Base-by-base conservation (phyloP, 2,888 invertebrate species). In the Mechanitis messenoides region DNA sequence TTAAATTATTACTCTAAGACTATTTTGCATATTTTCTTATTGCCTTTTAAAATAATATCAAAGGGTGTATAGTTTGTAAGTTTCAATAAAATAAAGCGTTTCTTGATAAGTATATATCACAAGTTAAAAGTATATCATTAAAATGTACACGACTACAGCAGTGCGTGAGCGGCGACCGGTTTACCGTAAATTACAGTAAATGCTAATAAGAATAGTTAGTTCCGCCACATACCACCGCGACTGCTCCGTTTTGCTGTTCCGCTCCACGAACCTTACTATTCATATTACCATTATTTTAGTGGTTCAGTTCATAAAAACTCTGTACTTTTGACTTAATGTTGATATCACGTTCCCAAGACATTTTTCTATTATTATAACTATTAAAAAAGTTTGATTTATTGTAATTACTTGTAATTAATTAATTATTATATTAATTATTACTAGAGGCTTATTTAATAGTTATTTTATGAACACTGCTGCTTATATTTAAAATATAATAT, bases 111-210 rank as follows among this genome's bases (percentile, higher is more conserved):
- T 20, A 20, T 20, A 35, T 35, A 35, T 6, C 1, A 35, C 35
- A 35, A 3, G 35, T 35, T 35, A 35, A 5, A 35, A 5, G 35
- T 35, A 35, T 35, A 35, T 6, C 6, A 35, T 35, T 35, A 3
- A 35, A 35, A 20, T 1, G 65, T 66, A 73, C 74, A 73, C 77
- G 72, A 72, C 70, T 76, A 75, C 75, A 75, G 69, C 73, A 72
- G 67, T 72, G 73, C 72, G 72, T 72, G 69, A 69, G 74, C 60
- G 61, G 50, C 69, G 69, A 76, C 77, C 74, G 68, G 72, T 76
- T 79, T 82, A 81, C 80, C 75, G 79, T 77, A 76, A 71, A 79
- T 72, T 83, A 82, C 85, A 78, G 85, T 85, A 84, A 81, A 83
- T 77, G 78, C 73, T 85, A 84, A 83, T 81, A 76, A 68, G 69